phyloP scores from a whole-genome alignment of 2,797 vertebrate species.

The Sorex maritimensis region DNA sequence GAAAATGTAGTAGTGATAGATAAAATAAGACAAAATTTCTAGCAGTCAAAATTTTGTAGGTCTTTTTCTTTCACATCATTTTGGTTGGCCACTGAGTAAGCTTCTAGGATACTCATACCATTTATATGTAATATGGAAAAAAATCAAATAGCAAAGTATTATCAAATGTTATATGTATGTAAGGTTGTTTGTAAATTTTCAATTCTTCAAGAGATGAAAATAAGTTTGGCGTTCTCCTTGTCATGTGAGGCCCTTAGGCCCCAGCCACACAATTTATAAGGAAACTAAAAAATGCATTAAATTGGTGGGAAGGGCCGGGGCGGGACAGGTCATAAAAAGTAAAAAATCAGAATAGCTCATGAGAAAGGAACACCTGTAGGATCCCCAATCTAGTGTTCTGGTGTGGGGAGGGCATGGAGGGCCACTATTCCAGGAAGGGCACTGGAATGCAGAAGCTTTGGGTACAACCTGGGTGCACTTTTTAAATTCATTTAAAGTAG shows the following conservation, averaged over 20 bases:
- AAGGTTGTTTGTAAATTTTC: too few relatives aligned
- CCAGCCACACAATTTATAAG: too few relatives aligned
- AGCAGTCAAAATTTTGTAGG: background rate
- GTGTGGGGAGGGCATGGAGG: too few relatives aligned
- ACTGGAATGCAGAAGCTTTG: too few relatives aligned
- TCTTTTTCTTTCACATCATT: background rate
- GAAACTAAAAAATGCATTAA: too few relatives aligned
- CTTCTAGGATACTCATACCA: conserved; percentile 25
- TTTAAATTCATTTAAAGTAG: too few relatives aligned
- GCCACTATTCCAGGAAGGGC: too few relatives aligned
- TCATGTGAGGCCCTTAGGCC: too few relatives aligned
- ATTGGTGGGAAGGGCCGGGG: background rate
- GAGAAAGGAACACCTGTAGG: background rate
- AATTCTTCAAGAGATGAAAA: too few relatives aligned
- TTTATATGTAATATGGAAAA: conserved; percentile 46
- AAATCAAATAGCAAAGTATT: conserved; percentile 27
- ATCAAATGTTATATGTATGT: too few relatives aligned
- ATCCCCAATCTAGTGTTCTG: background rate
- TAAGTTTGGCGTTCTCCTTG: too few relatives aligned
- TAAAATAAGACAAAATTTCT: conserved; percentile 26
- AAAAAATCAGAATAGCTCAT: conserved; percentile 24
- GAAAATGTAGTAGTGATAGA: conserved; percentile 50
- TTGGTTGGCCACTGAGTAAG: conserved; percentile 19
- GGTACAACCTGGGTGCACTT: too few relatives aligned
- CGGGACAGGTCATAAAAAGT: conserved; percentile 23